Percentiles rank a stretch among this genome's conserved stretches.
These are phyloP conservation scores for Drosophila repletoides DNA, from an alignment of 1,140 invertebrate genomes.

Conservation along the genomic window DNA sequence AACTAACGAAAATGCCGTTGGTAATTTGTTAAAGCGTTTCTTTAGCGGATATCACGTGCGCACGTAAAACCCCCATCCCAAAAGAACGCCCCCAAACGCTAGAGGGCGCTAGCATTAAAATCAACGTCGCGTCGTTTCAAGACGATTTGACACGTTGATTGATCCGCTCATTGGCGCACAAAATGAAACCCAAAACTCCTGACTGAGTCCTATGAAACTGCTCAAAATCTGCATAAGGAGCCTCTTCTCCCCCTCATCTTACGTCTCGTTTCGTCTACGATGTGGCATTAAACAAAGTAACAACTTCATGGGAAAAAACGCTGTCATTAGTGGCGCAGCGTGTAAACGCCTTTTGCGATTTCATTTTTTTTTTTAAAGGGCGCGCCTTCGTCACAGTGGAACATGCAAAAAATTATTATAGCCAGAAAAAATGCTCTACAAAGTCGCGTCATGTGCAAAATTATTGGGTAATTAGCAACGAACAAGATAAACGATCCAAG, in stretches of 20 bases:
- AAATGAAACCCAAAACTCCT: conserved; percentile 58
- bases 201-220: conserved; percentile 25
- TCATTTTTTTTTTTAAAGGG: no score
- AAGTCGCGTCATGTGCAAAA: conserved; percentile 72
- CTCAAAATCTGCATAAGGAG: conserved; percentile 49
- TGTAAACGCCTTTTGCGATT: conserved; percentile 41
- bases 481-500: conserved; percentile 46
- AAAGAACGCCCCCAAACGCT: background rate
- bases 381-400: conserved; percentile 41
- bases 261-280: conserved; percentile 31
- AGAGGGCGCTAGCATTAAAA: conserved; percentile 42
- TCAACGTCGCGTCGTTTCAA: conserved; percentile 56
- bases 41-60: conserved; percentile 72
- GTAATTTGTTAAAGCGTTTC: conserved; percentile 73
- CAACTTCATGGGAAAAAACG: conserved; percentile 54
- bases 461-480: conserved; percentile 68
- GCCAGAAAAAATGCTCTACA: conserved; percentile 42
- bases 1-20: conserved; percentile 68
- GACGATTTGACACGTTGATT: conserved; percentile 77
- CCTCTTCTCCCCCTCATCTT: background rate
- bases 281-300: conserved; percentile 69
- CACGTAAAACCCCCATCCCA: conserved; percentile 25
- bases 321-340: conserved; percentile 48
- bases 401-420: conserved; percentile 55
- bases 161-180: conserved; percentile 74